Conservation (phyloP, 2,888 invertebrate species). For the Saturnia japonica region DNA sequence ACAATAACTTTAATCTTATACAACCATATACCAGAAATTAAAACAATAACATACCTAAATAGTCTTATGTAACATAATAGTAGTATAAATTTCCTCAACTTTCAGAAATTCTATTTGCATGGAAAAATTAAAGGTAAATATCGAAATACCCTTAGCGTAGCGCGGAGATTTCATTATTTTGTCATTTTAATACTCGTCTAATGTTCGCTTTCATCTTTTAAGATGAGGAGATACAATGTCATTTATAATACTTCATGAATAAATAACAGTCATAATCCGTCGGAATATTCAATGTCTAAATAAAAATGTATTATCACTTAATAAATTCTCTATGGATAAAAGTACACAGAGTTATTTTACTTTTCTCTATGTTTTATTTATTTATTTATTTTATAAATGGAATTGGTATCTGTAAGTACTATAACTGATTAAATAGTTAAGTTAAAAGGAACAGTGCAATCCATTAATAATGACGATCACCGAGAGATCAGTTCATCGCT, state of each 20-base stretch:
- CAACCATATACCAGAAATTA: no score
- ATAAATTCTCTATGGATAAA: not conserved
- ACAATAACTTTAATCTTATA: no score
- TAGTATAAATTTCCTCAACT: not conserved
- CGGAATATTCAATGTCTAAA: constrained; percentile 13
- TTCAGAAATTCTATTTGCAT: constrained; percentile 8
- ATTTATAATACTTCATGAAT: constrained; percentile 22
- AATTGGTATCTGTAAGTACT: no score
- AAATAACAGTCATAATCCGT: constrained; percentile 17
- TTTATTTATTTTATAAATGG: no score
- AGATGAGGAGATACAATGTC: constrained; percentile 21
- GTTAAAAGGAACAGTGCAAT: no score
- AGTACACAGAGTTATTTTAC: no score
- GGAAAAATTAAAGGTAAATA: constrained; percentile 11
- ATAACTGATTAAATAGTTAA: no score
- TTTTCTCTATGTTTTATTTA: no score
- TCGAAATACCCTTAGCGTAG: constrained; percentile 20
- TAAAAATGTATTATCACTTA: constrained; percentile 14
- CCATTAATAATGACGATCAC: no score
- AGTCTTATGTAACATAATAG: not conserved
- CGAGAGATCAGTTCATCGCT: no score
- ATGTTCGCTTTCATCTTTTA: constrained; percentile 23
- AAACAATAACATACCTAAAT: not conserved
- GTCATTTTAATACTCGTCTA: constrained; percentile 23
- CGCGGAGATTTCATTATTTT: constrained; percentile 22